Evolutionary conservation across 2,888 invertebrate genomes (phyloP).

Genomic region (Steinernema carpocapsae): DNA sequence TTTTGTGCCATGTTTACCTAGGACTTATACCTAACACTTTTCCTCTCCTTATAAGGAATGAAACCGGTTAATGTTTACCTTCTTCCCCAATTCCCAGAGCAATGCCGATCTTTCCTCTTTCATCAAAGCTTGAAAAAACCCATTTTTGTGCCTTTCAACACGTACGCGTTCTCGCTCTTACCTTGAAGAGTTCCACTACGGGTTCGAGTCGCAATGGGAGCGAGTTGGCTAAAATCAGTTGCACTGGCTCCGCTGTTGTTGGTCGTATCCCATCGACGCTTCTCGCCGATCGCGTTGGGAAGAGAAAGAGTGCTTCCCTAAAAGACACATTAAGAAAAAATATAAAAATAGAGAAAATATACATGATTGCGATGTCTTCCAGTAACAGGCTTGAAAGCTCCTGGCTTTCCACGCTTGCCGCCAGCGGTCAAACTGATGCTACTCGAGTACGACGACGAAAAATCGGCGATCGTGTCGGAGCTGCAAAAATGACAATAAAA

Average conservation of each 20-base stretch:
- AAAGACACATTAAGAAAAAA: too few species aligned
- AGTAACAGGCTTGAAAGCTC: conserved; percentile 7
- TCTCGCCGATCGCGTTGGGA: conserved; percentile 45
- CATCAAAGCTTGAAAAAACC: too few species aligned
- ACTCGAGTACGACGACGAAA: neutral
- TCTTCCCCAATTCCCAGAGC: neutral
- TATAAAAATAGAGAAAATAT: neutral
- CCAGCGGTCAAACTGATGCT: conserved; percentile 21
- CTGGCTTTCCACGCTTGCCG: neutral
- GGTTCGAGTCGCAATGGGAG: conserved; percentile 47
- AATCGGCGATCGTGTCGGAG: neutral
- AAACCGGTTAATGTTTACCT: conserved; percentile 10
- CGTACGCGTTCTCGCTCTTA: neutral
- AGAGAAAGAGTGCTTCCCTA: conserved; percentile 40
- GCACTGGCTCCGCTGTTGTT: neutral
- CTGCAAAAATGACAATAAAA: neutral
- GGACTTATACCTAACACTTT: too few species aligned
- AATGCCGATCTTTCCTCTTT: too few species aligned
- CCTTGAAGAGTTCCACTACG: conserved; percentile 35
- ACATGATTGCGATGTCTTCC: conserved; percentile 20
- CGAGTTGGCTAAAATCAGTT: conserved; percentile 23
- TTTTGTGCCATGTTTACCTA: too few species aligned
- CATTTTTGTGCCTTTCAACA: too few species aligned
- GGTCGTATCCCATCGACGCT: conserved; percentile 45
- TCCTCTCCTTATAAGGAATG: too few species aligned